Base-by-base conservation (phyloP, 2,113 vertebrate genomes). In the Melanerpes aurifrons region DNA sequence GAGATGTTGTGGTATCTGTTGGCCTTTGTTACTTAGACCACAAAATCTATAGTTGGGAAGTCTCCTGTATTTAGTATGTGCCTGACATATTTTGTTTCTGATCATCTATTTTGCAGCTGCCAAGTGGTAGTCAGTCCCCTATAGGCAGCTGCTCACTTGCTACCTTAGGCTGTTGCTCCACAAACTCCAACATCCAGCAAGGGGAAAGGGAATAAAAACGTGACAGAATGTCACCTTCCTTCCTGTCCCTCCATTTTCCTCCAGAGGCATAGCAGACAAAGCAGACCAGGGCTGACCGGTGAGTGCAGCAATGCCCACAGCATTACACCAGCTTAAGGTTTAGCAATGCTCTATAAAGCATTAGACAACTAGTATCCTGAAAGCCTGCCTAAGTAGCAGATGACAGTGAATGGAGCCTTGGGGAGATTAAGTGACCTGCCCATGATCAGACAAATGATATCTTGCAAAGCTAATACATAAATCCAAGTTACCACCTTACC, bases 221-320 rank as follows among this genome's bases (percentile, higher is more conserved):
- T 32, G 24, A 47, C 4, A 12, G 40, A 62, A 63, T 54, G 48
- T 66, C 48, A 69, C 25, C 8, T 69, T 86, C 13, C 19, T 9
- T 48, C 31, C 32, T 54, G 48, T 32, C 37, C 67, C 40, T 73
- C 24, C 8, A 10, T 53, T 58, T 45, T 92, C 53, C 29, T 58
- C 66, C 29, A 24, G 31, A 67, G 29, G 29, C 56, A 76, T 1
- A 58, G 25, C 45, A 84, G 74, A 48, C 6, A 58, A 16, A 89
- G 53, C 73, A 85, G 59, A 47, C 20, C 35, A 61, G 50, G 22
- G 69, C 69, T 80, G 68, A 59, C 12, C 73, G 67, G n/a, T 22
- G 25, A 73, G 70, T 1, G 0, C 63, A 80, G 71, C 63, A 50
- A 15, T 58, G 31, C 35, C 45, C 2, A 2, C 5, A 0, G 3